Evolutionary conservation across 2,888 invertebrate species (phyloP).

Genomic region (Pseudanteris insignis): DNA sequence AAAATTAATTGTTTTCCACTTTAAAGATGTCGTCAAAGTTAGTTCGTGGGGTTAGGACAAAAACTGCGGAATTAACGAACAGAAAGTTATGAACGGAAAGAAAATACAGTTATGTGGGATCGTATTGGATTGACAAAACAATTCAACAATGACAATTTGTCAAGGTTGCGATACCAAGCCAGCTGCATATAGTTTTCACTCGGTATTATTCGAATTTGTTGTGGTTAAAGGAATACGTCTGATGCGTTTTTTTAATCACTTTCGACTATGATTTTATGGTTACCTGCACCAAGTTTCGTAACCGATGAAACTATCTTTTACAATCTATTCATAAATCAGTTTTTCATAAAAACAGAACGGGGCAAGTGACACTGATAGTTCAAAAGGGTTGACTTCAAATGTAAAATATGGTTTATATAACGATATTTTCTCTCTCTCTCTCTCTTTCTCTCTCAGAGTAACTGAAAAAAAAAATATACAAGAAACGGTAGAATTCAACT

Average conservation of each 20-base stretch:
- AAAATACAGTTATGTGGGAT: neutral
- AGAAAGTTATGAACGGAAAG: neutral
- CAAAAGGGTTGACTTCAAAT: too few relatives aligned
- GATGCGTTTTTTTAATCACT: constrained; percentile 18
- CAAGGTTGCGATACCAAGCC: constrained; percentile 21
- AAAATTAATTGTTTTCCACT: neutral
- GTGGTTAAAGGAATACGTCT: constrained; percentile 25
- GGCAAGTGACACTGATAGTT: too few relatives aligned
- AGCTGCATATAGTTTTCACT: constrained; percentile 23
- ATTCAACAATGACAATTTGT: constrained; percentile 23
- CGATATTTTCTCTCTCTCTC: too few relatives aligned
- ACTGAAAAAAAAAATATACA: too few relatives aligned
- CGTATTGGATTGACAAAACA: neutral
- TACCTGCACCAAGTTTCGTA: constrained; percentile 4
- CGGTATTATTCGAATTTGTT: constrained; percentile 25
- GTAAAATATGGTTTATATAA: too few relatives aligned
- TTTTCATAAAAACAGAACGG: neutral
- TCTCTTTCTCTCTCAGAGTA: too few relatives aligned
- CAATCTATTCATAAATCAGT: neutral
- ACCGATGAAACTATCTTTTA: neutral
- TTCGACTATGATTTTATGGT: constrained; percentile 10
- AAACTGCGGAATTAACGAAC: neutral
- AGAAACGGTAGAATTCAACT: too few relatives aligned
- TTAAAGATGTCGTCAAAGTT: constrained; percentile 6
- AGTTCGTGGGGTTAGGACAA: neutral